Conservation (phyloP, 2,797 vertebrate species). For the Caiman crocodilus region DNA sequence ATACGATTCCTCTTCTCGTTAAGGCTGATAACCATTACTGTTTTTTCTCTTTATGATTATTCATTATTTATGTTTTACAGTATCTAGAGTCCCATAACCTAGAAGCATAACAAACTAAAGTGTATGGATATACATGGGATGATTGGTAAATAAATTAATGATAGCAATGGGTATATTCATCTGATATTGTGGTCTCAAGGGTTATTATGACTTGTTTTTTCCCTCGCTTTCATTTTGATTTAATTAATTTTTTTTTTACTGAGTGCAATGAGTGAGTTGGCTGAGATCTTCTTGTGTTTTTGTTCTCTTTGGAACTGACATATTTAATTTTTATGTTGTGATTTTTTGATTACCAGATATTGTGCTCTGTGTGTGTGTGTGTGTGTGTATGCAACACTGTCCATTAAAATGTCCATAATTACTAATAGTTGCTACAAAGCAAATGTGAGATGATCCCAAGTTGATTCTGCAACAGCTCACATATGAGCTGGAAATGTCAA, state of each 20-base stretch:
- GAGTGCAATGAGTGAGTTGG: background rate
- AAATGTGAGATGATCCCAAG: background rate
- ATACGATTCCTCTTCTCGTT: conserved; percentile 27
- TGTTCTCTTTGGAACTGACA: background rate
- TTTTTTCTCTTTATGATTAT: conserved; percentile 11
- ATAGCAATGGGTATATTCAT: background rate
- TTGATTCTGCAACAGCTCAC: no score
- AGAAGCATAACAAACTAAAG: conserved; percentile 9
- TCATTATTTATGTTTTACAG: conserved; percentile 49
- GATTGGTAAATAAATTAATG: conserved; percentile 5
- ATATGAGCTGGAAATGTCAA: background rate
- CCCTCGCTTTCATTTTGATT: background rate
- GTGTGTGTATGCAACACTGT: no score
- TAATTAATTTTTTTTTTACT: background rate
- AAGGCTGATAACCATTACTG: conserved; percentile 9
- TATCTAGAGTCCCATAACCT: conserved; percentile 42
- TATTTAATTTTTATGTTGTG: fast-evolving
- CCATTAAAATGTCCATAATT: fast-evolving
- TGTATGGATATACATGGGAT: conserved; percentile 17
- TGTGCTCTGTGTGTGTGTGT: no score
- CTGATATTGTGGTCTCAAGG: background rate
- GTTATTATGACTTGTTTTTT: background rate
- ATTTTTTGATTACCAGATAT: background rate
- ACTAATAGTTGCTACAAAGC: background rate
- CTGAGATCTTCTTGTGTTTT: background rate